Conservation (phyloP, 2,113 vertebrate species). For the Leiothrix lutea region DNA sequence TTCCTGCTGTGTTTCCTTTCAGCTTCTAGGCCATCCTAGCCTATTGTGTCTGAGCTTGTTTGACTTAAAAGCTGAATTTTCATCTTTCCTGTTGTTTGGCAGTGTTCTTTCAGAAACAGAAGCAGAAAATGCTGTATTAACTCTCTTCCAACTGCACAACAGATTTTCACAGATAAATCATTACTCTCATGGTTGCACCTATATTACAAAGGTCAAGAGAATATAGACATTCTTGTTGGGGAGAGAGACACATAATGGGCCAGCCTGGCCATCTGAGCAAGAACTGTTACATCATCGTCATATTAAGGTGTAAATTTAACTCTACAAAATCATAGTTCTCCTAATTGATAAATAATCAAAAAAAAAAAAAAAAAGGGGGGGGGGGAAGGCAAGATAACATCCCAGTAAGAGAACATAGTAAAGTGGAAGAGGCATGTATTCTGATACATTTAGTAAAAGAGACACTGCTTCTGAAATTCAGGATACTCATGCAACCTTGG, state of each 20-base stretch:
- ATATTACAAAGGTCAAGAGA: neutral
- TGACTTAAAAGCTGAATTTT: neutral
- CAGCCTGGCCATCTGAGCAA: neutral
- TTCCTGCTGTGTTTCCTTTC: neutral
- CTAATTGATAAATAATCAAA: neutral
- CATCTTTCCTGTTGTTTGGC: neutral
- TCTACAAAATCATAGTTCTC: neutral
- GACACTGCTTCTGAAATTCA: neutral
- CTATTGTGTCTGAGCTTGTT: neutral
- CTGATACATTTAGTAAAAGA: neutral
- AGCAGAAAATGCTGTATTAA: neutral
- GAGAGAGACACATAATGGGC: neutral
- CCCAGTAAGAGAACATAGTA: neutral
- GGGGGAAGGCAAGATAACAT: neutral
- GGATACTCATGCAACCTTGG: neutral
- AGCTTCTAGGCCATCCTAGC: neutral
- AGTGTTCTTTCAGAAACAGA: neutral
- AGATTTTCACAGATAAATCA: neutral
- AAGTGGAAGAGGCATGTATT: neutral
- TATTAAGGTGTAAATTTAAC: neutral
- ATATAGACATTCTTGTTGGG: neutral
- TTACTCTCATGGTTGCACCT: neutral
- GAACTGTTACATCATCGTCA: neutral
- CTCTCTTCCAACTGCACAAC: neutral
- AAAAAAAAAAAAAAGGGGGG: neutral